phyloP scores from a whole-genome alignment of 2,113 vertebrate species.

The Anas platyrhynchos region DNA sequence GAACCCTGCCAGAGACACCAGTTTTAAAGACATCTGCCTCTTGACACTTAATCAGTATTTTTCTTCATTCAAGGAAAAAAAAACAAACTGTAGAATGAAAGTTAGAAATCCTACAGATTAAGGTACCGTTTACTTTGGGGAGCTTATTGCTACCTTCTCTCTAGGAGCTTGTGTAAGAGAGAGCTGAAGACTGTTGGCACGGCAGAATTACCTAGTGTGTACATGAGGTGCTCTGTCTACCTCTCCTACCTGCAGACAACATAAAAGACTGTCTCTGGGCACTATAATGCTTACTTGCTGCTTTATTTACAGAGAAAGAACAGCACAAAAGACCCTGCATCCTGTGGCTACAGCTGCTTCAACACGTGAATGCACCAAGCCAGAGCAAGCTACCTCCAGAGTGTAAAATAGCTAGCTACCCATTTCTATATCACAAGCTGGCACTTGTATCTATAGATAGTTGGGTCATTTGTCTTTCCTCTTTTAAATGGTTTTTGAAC shows the following conservation, averaged over 20 bases:
- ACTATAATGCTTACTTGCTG: neutral
- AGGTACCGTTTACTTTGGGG: neutral
- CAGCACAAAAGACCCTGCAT: neutral
- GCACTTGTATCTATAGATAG: neutral
- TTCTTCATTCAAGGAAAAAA: neutral
- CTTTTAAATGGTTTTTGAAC: neutral
- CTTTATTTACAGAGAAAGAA: neutral
- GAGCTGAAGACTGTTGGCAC: neutral
- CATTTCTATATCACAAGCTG: neutral
- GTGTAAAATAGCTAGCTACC: neutral
- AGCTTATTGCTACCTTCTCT: neutral
- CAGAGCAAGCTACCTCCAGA: neutral
- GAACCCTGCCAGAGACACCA: neutral
- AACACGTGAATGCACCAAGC: accelerated
- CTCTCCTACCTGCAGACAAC: neutral
- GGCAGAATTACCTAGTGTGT: neutral
- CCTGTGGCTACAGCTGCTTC: neutral
- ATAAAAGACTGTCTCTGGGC: neutral
- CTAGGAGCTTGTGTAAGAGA: neutral
- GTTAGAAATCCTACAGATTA: neutral
- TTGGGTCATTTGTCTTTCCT: neutral
- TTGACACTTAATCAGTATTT: neutral
- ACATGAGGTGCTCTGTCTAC: accelerated
- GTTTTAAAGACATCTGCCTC: neutral
- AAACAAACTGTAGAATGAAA: neutral